Conservation (phyloP, 2,888 invertebrate genomes). For the Artemia sinica region DNA sequence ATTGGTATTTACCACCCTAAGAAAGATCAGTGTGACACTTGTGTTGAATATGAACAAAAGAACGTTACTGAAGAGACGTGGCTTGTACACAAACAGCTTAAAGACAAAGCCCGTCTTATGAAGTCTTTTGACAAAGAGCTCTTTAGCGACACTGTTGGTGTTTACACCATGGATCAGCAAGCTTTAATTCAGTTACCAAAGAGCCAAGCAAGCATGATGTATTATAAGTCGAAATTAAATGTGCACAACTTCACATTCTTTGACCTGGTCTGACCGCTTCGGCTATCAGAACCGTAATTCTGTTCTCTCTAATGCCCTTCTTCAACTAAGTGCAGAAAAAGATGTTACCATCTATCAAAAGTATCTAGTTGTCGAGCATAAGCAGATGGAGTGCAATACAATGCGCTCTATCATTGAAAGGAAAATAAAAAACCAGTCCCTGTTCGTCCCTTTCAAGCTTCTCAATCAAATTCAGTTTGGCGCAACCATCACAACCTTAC, state of each 20-base stretch:
- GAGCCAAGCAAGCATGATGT: slow-evolving; percentile 1
- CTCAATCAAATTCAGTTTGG: slow-evolving; percentile 25
- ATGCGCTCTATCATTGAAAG: slow-evolving; percentile 31
- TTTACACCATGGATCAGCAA: neutral
- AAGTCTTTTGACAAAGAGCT: neutral
- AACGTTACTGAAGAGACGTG: slow-evolving; percentile 22
- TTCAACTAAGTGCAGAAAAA: no score
- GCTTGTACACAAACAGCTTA: no score
- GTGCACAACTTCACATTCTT: slow-evolving; percentile 28
- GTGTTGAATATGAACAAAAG: slow-evolving; percentile 20
- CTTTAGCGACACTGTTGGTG: neutral
- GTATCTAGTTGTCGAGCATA: no score
- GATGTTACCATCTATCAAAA: no score
- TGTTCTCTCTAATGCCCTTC: no score
- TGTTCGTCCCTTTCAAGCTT: slow-evolving; percentile 28
- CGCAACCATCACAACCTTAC: slow-evolving; percentile 26
- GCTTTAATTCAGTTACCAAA: slow-evolving; percentile 8
- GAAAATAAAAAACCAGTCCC: slow-evolving; percentile 29
- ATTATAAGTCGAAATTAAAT: slow-evolving; percentile 25
- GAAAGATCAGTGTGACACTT: slow-evolving; percentile 26
- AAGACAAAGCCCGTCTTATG: no score
- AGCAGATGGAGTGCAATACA: slow-evolving; percentile 30
- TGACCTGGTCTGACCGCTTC: slow-evolving; percentile 28
- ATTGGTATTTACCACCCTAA: slow-evolving; percentile 16
- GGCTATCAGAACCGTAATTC: slow-evolving; percentile 28